Evolutionary conservation across 2,888 invertebrate species (phyloP).

Genomic region (Hemicrepidius hirtus): DNA sequence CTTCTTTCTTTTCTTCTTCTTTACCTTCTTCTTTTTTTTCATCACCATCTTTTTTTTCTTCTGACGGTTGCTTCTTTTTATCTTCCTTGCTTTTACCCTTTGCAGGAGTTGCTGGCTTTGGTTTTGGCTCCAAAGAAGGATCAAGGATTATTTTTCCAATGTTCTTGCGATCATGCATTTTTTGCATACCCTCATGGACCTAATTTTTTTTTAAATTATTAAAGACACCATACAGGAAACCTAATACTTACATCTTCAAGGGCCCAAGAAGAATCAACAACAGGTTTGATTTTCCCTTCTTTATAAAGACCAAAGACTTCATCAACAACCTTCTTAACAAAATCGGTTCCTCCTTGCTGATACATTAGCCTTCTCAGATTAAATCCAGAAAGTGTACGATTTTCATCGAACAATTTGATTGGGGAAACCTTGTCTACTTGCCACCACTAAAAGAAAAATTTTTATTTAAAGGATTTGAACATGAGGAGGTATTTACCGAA

Average conservation of each 20-base stretch:
- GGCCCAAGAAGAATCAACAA: constrained; percentile 90
- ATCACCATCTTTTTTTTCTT: constrained; percentile 77
- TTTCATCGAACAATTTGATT: constrained; percentile 91
- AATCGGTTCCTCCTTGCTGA: constrained; percentile 83
- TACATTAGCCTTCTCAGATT: constrained; percentile 89
- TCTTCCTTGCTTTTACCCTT: constrained; percentile 84
- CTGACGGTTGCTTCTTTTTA: constrained; percentile 82
- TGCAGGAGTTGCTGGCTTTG: constrained; percentile 86
- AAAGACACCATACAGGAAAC: too few species aligned
- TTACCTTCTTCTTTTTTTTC: constrained; percentile 73
- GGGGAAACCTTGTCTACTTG: constrained; percentile 94
- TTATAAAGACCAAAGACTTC: constrained; percentile 85
- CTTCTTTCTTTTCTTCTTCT: constrained; percentile 66
- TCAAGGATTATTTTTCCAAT: constrained; percentile 91
- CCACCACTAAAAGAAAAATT: constrained; percentile 83
- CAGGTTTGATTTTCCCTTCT: constrained; percentile 86
- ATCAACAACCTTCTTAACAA: constrained; percentile 82
- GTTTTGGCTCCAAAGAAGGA: constrained; percentile 86
- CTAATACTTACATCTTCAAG: constrained; percentile 86
- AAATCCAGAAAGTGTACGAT: constrained; percentile 88
- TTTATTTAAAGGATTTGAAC: too few species aligned
- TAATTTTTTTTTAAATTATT: too few species aligned
- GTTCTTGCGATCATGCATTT: constrained; percentile 94
- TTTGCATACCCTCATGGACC: constrained; percentile 93
- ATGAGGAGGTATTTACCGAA: constrained; percentile 87